phyloP scores from a whole-genome alignment of 2,797 vertebrate genomes.

The Fratercula arctica region DNA sequence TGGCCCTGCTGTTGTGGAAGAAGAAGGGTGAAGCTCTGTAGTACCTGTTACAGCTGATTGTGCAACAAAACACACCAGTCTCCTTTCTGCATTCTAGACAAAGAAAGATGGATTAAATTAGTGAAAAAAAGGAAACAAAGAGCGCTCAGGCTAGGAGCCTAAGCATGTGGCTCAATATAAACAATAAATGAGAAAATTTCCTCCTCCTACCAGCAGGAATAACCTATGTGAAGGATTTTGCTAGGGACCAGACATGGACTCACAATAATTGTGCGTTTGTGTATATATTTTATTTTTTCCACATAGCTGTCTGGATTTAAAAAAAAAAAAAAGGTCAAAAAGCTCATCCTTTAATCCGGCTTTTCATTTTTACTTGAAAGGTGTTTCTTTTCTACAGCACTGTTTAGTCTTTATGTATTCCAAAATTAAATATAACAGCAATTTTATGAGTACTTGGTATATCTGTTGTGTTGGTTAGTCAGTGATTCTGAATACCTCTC shows the following conservation, averaged over 20 bases:
- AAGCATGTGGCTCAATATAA: background rate
- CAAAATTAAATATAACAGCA: background rate
- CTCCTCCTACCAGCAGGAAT: background rate
- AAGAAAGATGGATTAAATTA: background rate
- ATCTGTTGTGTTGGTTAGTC: background rate
- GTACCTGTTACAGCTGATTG: background rate
- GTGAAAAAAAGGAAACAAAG: background rate
- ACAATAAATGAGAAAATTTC: background rate
- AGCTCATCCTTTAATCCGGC: background rate
- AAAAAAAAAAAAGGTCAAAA: background rate
- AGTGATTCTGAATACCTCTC: constrained; percentile 35
- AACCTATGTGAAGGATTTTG: background rate
- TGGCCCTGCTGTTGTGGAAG: background rate
- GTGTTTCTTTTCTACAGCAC: background rate
- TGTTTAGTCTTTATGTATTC: background rate
- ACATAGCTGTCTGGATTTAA: background rate
- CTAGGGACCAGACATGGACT: background rate
- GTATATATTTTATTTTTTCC: background rate
- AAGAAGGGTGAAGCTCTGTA: background rate
- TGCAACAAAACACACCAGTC: background rate
- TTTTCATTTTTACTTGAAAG: background rate
- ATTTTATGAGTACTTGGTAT: background rate
- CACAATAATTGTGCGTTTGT: background rate
- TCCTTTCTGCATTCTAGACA: background rate
- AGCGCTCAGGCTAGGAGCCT: background rate